phyloP scores from a whole-genome alignment of 2,888 invertebrate species.

The Crossocerus cetratus region DNA sequence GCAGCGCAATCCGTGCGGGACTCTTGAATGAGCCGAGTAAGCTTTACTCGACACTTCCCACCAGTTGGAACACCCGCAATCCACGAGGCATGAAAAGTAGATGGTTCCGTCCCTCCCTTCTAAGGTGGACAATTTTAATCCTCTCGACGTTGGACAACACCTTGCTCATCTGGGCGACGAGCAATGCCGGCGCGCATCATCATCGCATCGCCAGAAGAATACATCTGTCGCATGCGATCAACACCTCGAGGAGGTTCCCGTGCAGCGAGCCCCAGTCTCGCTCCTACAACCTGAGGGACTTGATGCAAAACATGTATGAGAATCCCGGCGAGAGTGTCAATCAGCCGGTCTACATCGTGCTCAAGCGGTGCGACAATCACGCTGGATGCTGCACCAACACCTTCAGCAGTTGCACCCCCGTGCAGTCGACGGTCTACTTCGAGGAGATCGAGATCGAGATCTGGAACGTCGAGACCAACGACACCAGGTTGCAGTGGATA shows the following conservation, averaged over 20 bases:
- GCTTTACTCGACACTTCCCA: neutral
- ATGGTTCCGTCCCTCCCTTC: constrained; percentile 10
- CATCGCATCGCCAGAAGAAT: constrained; percentile 20
- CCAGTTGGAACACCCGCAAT: neutral
- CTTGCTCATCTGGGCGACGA: constrained; percentile 7
- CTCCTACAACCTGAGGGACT: constrained; percentile 61
- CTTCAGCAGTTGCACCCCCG: constrained; percentile 60
- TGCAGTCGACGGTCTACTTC: constrained; percentile 39
- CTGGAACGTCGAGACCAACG: constrained; percentile 42
- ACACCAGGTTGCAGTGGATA: constrained; percentile 54
- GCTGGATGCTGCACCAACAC: constrained; percentile 67
- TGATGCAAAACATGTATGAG: constrained; percentile 44
- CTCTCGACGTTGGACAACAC: constrained; percentile 32
- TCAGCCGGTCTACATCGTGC: constrained; percentile 59
- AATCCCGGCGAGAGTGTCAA: constrained; percentile 45
- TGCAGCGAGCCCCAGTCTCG: constrained; percentile 63
- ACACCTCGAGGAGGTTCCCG: constrained; percentile 39
- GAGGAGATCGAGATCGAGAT: constrained; percentile 64
- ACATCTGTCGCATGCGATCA: constrained; percentile 42
- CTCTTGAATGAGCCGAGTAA: neutral
- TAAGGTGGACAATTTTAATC: constrained; percentile 39
- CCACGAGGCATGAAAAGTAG: constrained; percentile 41
- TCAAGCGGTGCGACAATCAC: constrained; percentile 68
- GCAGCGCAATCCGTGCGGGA: neutral
- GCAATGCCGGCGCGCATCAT: constrained; percentile 5